These are phyloP conservation scores for Triops cancriformis DNA, from an alignment of 1,140 invertebrate genomes.

Conservation along the genomic window DNA sequence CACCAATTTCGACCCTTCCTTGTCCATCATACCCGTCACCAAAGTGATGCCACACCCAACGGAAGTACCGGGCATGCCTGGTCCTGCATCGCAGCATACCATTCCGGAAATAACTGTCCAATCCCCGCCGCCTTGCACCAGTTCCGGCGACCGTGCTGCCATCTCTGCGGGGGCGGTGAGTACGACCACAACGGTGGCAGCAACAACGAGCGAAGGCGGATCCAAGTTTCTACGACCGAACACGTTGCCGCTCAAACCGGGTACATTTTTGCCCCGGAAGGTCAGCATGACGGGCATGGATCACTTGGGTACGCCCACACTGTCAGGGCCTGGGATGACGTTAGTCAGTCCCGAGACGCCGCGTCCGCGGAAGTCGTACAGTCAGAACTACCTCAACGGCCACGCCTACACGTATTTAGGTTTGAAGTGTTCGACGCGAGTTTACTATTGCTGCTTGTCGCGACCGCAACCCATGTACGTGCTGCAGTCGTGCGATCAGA, in stretches of 20 bases:
- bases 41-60: slow-evolving; percentile 37
- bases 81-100: slow-evolving; percentile 43
- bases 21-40: slow-evolving; percentile 43
- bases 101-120: slow-evolving; percentile 24
- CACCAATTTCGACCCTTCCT: slow-evolving; percentile 29
- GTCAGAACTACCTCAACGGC: slow-evolving; percentile 76
- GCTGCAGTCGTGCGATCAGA: slow-evolving; percentile 59
- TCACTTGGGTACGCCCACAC: slow-evolving; percentile 48
- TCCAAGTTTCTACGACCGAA: slow-evolving; percentile 65
- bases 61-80: slow-evolving; percentile 75
- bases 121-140: slow-evolving; percentile 25
- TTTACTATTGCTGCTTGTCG: slow-evolving; percentile 86
- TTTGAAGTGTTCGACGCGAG: slow-evolving; percentile 77
- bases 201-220: background rate
- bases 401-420: slow-evolving; percentile 87
- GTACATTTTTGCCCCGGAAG: slow-evolving; percentile 64
- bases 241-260: slow-evolving; percentile 68
- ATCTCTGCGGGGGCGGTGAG: slow-evolving; percentile 11
- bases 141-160: slow-evolving; percentile 20
- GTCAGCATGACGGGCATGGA: slow-evolving; percentile 52
- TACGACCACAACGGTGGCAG: background rate
- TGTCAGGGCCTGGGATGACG: slow-evolving; percentile 36
- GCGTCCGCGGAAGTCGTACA: slow-evolving; percentile 73
- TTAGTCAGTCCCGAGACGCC: slow-evolving; percentile 75
- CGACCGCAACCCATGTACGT: slow-evolving; percentile 92